Evolutionary conservation across 2,113 vertebrate genomes (phyloP).

Genomic region (Maylandia zebra): DNA sequence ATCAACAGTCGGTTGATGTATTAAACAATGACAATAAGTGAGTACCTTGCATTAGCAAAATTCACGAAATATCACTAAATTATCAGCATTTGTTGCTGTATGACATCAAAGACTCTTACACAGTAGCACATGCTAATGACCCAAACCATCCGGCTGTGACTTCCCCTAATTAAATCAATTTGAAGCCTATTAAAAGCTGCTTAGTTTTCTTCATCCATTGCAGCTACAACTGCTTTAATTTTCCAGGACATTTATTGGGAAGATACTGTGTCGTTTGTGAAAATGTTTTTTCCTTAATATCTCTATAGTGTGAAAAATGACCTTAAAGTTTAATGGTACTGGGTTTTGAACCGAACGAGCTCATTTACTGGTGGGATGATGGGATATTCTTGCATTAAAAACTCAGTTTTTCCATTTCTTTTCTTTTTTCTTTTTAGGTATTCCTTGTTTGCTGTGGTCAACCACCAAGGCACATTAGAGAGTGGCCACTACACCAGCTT

Average conservation of each 20-base stretch:
- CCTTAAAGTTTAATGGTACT: background rate
- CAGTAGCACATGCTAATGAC: slow-evolving; percentile 12
- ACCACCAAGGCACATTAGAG: slow-evolving; percentile 98
- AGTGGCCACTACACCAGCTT: slow-evolving; percentile 99
- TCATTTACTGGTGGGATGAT: background rate
- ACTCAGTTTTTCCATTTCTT: background rate
- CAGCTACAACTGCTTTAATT: slow-evolving; percentile 8
- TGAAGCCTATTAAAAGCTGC: slow-evolving; percentile 38
- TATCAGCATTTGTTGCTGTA: background rate
- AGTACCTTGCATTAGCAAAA: slow-evolving; percentile 53
- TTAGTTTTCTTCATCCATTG: slow-evolving; percentile 15
- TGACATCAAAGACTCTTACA: background rate
- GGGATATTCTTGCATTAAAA: background rate
- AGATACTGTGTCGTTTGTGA: background rate
- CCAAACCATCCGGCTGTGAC: slow-evolving; percentile 7
- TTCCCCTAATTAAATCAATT: slow-evolving; percentile 34
- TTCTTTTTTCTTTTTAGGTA: slow-evolving; percentile 73
- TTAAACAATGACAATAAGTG: slow-evolving; percentile 99
- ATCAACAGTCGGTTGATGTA: slow-evolving; percentile 90
- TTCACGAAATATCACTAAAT: background rate
- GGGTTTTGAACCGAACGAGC: background rate
- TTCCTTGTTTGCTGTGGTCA: slow-evolving; percentile 98
- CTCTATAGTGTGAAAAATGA: background rate
- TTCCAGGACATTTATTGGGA: slow-evolving; percentile 30
- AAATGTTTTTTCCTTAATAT: background rate